A percentile compares a stretch with the other conserved stretches of the same genome.
phyloP scores from a whole-genome alignment of 1,140 invertebrate species.

The Ruditapes philippinarum region DNA sequence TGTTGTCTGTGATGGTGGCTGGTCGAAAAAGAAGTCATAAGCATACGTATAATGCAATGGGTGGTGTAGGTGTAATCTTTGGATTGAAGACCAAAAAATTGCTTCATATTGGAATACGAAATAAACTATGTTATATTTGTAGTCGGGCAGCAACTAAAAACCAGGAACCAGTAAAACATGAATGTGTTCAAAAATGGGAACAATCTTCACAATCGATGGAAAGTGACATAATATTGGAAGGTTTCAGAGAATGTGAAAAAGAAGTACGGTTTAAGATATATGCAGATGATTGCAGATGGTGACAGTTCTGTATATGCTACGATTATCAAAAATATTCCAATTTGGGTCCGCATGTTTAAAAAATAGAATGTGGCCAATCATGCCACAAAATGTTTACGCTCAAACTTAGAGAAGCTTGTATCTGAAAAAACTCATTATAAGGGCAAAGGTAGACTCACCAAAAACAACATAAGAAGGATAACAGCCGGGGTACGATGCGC shows the following conservation, averaged over 20 bases:
- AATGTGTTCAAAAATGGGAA: conserved; percentile 80
- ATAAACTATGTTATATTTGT: conserved; percentile 85
- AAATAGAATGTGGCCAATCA: conserved; percentile 84
- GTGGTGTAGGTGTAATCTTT: conserved; percentile 80
- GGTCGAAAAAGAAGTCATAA: conserved; percentile 62
- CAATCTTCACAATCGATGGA: conserved; percentile 86
- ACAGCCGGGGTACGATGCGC: conserved; percentile 34
- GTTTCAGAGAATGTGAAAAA: conserved; percentile 83
- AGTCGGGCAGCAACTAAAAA: conserved; percentile 17
- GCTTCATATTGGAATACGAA: conserved; percentile 84
- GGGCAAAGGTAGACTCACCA: conserved; percentile 31
- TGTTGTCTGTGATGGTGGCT: conserved; percentile 66
- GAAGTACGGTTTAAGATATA: conserved; percentile 85
- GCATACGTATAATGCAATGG: conserved; percentile 61
- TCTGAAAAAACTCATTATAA: conserved; percentile 40
- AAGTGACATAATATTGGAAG: conserved; percentile 84
- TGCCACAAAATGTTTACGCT: conserved; percentile 82
- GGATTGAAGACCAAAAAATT: conserved; percentile 84
- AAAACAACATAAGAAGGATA: background rate
- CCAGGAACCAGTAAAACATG: conserved; percentile 14
- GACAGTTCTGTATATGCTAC: conserved; percentile 85
- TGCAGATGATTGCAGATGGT: conserved; percentile 85
- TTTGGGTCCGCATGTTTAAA: conserved; percentile 81
- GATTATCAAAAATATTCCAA: conserved; percentile 79
- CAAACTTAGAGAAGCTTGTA: conserved; percentile 74